Evolutionary conservation across 2,113 vertebrate genomes (phyloP), one percentile per base, ranked within the genome.

Genomic region (Centropristis striata): DNA sequence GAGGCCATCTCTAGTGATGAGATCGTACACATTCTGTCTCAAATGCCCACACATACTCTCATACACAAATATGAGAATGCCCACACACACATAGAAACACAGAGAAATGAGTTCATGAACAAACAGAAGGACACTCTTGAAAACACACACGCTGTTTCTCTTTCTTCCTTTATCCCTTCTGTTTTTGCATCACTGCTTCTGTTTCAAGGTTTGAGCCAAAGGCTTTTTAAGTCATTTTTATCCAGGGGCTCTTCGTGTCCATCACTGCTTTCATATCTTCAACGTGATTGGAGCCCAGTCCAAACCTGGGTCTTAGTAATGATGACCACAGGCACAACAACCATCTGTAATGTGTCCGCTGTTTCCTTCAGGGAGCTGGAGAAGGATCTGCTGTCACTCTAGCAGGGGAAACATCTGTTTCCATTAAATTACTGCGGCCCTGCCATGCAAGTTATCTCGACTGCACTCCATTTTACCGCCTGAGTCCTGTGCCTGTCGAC

Each of bases 301-400:
- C 76, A 74, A 87, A 89, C 79, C 71, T 23, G 53, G 80, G 39
- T 32, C 63, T 70, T 60, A 42, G 78, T 88, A 88, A 91, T 91
- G 89, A 91, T 92, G 88, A 92, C 92, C 91, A 86, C 65, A 65
- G 75, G 91, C 89, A 78, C 77, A 84, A 80, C 84, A 87, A 77
- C 88, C 88, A 93, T 92, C 90, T 91, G 89, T 85, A 89, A 90
- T 65, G 75, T 84, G 89, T 91, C 86, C 11, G 28, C 66, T 84
- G 42, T 70, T 84, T 71, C 85, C 88, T 86, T 87, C 68, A 51
- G 90, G 91, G 88, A 89, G 67, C 77, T 8, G n/a, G 88, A 90
- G 91, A 93, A 91, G 61, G 79, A 93, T 94, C 88, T 87, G 88
- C 89, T 92, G 93, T 94, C 93, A 92, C 49, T 93, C 89, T 74